A percentile compares a stretch with the other conserved stretches of the same genome.
Conservation (phyloP, 2,888 invertebrate species). For the Antitype chi region DNA sequence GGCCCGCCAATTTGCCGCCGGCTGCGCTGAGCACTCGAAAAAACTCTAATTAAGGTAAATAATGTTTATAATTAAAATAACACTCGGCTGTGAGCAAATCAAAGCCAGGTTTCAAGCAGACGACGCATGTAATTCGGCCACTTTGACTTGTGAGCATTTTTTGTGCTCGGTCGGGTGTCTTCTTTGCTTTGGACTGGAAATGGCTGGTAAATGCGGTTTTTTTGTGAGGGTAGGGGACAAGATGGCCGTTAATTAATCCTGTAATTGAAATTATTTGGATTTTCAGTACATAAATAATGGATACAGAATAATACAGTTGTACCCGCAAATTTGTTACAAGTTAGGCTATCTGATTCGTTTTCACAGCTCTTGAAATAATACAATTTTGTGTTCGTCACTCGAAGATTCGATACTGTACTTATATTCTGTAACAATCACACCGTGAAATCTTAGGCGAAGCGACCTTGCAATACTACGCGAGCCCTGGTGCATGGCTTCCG, state of each 20-base stretch:
- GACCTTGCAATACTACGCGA: too few species aligned
- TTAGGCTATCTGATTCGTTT: neutral
- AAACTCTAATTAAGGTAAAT: slow-evolving; percentile 89
- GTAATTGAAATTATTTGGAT: neutral
- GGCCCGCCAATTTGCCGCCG: slow-evolving; percentile 83
- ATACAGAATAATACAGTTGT: too few species aligned
- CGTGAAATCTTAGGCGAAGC: too few species aligned
- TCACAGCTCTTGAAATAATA: neutral
- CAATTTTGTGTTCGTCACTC: too few species aligned
- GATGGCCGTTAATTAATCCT: slow-evolving; percentile 25
- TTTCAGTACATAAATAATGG: neutral
- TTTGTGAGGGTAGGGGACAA: neutral
- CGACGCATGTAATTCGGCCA: slow-evolving; percentile 82
- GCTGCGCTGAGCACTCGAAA: slow-evolving; percentile 81
- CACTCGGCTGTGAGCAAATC: slow-evolving; percentile 82
- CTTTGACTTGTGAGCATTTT: slow-evolving; percentile 81
- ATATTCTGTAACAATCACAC: too few species aligned
- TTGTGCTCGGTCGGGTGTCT: slow-evolving; percentile 69
- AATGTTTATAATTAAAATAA: slow-evolving; percentile 90
- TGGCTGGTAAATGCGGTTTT: slow-evolving; percentile 55
- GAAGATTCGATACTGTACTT: too few species aligned
- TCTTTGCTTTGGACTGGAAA: slow-evolving; percentile 66
- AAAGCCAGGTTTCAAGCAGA: slow-evolving; percentile 82
- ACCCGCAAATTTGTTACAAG: neutral
- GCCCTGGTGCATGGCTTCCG: too few species aligned